Base-by-base conservation (phyloP, 2,888 invertebrate species). In the Polymixis lichenea region DNA sequence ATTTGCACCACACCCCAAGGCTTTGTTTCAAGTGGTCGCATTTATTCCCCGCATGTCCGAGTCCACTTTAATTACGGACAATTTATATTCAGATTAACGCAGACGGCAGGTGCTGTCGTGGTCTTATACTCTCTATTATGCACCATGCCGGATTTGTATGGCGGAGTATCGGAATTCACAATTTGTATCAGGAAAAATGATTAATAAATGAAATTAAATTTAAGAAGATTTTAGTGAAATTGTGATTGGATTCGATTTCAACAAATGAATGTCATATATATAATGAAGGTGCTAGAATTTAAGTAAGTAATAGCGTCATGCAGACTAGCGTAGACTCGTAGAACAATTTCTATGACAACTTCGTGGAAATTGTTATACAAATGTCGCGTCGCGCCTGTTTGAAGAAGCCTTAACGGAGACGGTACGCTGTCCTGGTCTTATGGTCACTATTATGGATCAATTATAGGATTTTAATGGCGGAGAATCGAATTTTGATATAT, bases 41-140 rank as follows among this genome's bases (percentile, higher is more conserved):
- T 96, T 96, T 95, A 96, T 96, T 95, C 96, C 91, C 92, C 91
- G 92, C 92, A 92, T 95, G 96, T 95, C 96, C 95, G 93, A 95
- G 93, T 94, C 92, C 92, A 94, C 94, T 95, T 96, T 96, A 96
- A 96, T 96, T 96, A 95, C 95, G 94, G 94, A 95, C 95, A 96
- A 96, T 96, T 96, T 96, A 96, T 96, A 96, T 96, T 95, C 96
- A 96, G 96, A 95, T 96, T 96, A 96, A 94, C 93, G 90, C 87
- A 88, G 91, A 91, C 90, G 91, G 89, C 95, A 95, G 96, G 95
- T 95, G 95, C 93, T 88, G 90, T 88, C 84, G 78, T 81, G 86
- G 86, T 83, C 74, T 79, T 78, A 79, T 78, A 70, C 78, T 67
- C 87, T 90, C 92, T 91, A 92, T 93, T 91, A 92, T 91, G 89